Conservation (phyloP, 2,113 vertebrate genomes). For the Pomatostomus ruficeps region DNA sequence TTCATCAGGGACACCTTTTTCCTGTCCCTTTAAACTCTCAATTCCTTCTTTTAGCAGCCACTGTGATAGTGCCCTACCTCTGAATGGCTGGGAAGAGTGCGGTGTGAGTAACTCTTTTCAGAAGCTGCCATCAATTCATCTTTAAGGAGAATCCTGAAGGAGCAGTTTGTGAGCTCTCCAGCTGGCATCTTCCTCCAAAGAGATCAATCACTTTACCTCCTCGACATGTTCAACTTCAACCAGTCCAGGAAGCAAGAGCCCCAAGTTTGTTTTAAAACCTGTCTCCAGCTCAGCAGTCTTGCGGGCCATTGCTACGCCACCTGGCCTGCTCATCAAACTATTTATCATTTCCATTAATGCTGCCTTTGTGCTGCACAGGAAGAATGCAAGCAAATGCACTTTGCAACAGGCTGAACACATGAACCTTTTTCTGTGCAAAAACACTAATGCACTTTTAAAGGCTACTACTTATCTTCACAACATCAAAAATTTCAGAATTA, state of each 20-base stretch:
- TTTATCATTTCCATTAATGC: slow-evolving; percentile 67
- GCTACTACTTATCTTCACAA: background rate
- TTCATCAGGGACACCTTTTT: slow-evolving; percentile 36
- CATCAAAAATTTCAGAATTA: background rate
- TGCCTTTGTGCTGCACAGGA: slow-evolving; percentile 42
- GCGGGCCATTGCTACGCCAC: slow-evolving; percentile 57
- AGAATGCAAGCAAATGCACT: slow-evolving; percentile 21
- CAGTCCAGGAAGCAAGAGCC: slow-evolving; percentile 53
- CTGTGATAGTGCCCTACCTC: slow-evolving; percentile 33
- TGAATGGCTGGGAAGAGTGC: slow-evolving; percentile 48
- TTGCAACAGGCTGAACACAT: slow-evolving; percentile 27
- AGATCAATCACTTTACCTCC: slow-evolving; percentile 70
- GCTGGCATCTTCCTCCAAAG: slow-evolving; percentile 63
- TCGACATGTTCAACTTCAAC: slow-evolving; percentile 56
- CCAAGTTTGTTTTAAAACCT: slow-evolving; percentile 54
- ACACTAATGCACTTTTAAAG: slow-evolving; percentile 24
- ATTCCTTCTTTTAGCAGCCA: slow-evolving; percentile 38
- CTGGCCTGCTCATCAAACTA: slow-evolving; percentile 65
- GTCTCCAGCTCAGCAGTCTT: slow-evolving; percentile 60
- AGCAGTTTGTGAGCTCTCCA: slow-evolving; percentile 64
- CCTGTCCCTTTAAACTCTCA: slow-evolving; percentile 45
- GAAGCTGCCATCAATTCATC: slow-evolving; percentile 70
- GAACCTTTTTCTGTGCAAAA: background rate
- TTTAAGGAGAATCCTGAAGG: slow-evolving; percentile 71
- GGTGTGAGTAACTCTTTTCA: slow-evolving; percentile 61